Percentiles rank a stretch among this genome's conserved stretches.
phyloP scores from a whole-genome alignment of 2,888 invertebrate genomes.

The Venusia cambrica region DNA sequence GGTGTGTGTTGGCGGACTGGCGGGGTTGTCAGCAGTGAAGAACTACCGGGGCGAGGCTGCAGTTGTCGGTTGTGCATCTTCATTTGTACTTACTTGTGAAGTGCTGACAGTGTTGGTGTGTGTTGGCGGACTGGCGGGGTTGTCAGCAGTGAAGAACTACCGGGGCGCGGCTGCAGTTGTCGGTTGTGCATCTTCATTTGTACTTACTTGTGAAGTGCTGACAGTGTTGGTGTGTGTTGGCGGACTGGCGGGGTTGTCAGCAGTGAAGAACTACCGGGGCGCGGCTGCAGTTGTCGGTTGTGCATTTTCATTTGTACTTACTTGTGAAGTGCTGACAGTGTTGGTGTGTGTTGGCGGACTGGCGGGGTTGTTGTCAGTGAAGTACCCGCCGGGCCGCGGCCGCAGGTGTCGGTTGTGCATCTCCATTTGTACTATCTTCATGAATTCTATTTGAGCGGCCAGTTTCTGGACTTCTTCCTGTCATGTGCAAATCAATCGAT shows the following conservation, averaged over 20 bases:
- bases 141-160: too few relatives aligned
- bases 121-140: too few relatives aligned
- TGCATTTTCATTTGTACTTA: too few relatives aligned
- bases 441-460: conserved; percentile 95
- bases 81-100: too few relatives aligned
- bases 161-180: too few relatives aligned
- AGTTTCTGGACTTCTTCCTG: conserved; percentile 95
- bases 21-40: too few relatives aligned
- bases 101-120: too few relatives aligned
- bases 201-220: conserved; percentile 54
- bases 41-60: too few relatives aligned
- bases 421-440: conserved; percentile 97
- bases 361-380: conserved; percentile 69
- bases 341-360: conserved; percentile 56
- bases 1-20: too few relatives aligned
- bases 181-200: too few relatives aligned
- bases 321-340: conserved; percentile 59
- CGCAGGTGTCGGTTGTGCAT: conserved; percentile 94
- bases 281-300: conserved; percentile 92
- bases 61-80: too few relatives aligned
- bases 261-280: conserved; percentile 88
- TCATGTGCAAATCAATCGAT: too few relatives aligned
- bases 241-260: conserved; percentile 36
- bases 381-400: conserved; percentile 91
- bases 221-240: conserved; percentile 60